These are phyloP conservation scores for Paracentrotus lividus DNA, from an alignment of 53 echinoderm and acorn worm species.

Conservation along the genomic window DNA sequence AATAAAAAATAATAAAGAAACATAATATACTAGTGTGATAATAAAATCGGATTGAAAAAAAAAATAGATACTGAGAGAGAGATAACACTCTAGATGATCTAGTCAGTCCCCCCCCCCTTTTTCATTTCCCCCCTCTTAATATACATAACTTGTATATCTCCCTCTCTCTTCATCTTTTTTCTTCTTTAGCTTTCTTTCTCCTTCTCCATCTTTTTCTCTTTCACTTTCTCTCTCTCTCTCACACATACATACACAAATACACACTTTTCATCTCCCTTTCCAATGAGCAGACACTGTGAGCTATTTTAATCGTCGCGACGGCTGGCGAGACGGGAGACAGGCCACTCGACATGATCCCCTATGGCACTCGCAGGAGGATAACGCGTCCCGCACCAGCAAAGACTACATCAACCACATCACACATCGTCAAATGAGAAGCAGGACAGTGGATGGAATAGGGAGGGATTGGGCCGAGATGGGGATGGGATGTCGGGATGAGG, in stretches of 20 bases:
- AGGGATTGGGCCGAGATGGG: neutral
- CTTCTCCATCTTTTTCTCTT: neutral
- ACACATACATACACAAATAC: no score
- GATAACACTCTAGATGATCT: neutral
- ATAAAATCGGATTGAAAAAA: no score
- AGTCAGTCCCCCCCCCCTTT: neutral
- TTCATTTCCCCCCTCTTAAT: neutral
- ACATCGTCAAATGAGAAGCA: neutral
- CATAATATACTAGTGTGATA: no score
- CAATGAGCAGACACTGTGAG: constrained; percentile 34
- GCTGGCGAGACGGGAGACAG: constrained; percentile 56
- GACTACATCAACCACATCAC: constrained; percentile 25
- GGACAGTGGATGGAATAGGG: neutral
- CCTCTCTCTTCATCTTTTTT: neutral
- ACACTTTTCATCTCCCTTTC: neutral
- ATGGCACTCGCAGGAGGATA: constrained; percentile 53
- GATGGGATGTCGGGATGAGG: neutral
- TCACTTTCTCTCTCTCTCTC: constrained; percentile 16
- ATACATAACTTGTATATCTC: neutral
- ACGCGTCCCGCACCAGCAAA: constrained; percentile 45
- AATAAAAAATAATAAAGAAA: no score
- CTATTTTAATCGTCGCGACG: constrained; percentile 38
- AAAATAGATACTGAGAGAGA: no score
- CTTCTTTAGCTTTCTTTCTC: neutral
- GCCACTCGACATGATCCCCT: constrained; percentile 60